Base-by-base conservation (phyloP, 2,797 vertebrate species). In the Sebastes hubbsi region DNA sequence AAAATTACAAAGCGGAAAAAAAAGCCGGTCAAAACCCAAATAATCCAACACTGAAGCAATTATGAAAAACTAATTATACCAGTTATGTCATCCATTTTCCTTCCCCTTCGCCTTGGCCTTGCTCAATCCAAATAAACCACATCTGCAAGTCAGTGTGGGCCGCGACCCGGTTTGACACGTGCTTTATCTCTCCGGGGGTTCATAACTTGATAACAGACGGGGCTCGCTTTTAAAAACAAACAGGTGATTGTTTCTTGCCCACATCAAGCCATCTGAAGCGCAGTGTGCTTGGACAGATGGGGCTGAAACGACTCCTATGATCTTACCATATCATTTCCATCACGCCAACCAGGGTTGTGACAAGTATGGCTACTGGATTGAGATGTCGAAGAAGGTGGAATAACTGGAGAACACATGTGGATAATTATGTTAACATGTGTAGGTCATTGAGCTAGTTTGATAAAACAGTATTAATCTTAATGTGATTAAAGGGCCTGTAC, bases 151-250 rank as follows among this genome's bases (percentile, higher is more conserved):
- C 72, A 60, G 64, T 71, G 83, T 72, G 86, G 68, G 66, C 82
- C 62, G 60, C 4, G 12, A 76, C 66, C 29, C 32, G 42, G 61
- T 72, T 66, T 82, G 82, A 88, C 76, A 86, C 58, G 42, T 72
- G 72, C 82, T 88, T 82, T 83, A 79, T 89, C 83, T 81, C 67
- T 68, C 66, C 52, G 13, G 72, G 49, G 63, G 73, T 75, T 87
- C 77, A 81, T 38, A 81, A 78, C 60, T 74, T 83, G 87, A 91
- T 91, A 91, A 91, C 86, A 90, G 77, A 89, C 60, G 62, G 76
- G 70, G 20, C 72, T 85, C 65, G 75, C 77, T 84, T 81, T 77
- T 73, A 61, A 86, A 91, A 92, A 90, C 82, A 92, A 89, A 89
- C 86, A 90, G 73, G 71, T 77, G 79, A 93, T 78, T 81, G 78